Conservation (phyloP, 2,888 invertebrate species). For the Polyommatus iphigenia region DNA sequence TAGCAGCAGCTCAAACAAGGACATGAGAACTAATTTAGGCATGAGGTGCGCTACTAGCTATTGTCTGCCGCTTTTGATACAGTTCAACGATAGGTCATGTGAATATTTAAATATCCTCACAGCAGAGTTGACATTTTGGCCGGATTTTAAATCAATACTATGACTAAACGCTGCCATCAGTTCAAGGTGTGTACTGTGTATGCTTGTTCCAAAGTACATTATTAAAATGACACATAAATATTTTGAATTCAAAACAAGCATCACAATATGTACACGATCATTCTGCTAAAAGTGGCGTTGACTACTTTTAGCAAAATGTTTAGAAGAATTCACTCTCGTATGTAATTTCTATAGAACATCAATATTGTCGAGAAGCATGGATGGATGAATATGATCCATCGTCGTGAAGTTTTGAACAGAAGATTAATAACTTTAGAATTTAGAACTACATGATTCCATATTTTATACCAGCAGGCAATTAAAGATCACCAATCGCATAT, state of each 20-base stretch:
- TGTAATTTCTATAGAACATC: not conserved
- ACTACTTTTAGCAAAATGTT: too few species aligned
- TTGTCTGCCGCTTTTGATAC: not conserved
- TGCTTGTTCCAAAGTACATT: not conserved
- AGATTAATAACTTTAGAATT: too few species aligned
- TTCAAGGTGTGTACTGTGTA: not conserved
- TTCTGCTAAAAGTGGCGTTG: too few species aligned
- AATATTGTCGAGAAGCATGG: not conserved
- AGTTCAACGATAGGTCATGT: not conserved
- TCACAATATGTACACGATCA: too few species aligned
- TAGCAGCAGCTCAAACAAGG: not conserved
- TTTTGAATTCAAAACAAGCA: not conserved
- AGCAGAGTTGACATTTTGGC: not conserved
- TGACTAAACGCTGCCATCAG: not conserved
- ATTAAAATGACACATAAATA: not conserved
- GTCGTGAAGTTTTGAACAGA: too few species aligned
- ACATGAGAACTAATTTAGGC: slow-evolving; percentile 1
- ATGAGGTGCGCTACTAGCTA: not conserved
- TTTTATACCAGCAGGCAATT: not conserved
- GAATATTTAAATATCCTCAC: not conserved
- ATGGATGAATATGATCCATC: too few species aligned
- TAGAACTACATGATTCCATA: too few species aligned
- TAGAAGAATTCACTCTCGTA: not conserved
- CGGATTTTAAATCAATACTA: not conserved
- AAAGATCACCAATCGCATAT: not conserved